Percentiles rank a stretch among this genome's conserved stretches.
These are phyloP conservation scores for Mastacembelus armatus DNA, from an alignment of 2,797 vertebrate species.

Conservation along the genomic window DNA sequence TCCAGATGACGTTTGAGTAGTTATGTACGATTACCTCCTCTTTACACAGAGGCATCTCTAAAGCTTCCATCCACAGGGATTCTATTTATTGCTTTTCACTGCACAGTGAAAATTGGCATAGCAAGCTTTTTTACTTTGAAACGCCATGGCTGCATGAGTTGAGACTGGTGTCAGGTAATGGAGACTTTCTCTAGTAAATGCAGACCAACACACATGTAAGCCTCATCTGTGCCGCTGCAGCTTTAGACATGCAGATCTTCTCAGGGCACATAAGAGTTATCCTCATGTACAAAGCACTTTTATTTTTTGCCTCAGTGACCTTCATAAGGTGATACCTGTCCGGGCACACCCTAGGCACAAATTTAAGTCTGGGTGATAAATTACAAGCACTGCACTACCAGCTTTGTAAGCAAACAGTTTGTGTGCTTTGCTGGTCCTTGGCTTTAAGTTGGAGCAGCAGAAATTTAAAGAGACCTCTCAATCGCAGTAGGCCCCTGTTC, in stretches of 20 bases:
- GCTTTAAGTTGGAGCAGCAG: constrained; percentile 62
- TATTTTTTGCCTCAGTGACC: constrained; percentile 67
- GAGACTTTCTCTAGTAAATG: constrained; percentile 52
- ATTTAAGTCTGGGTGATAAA: constrained; percentile 74
- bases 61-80: constrained; percentile 48
- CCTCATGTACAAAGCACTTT: constrained; percentile 46
- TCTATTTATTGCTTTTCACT: constrained; percentile 55
- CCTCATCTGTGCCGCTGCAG: constrained; percentile 31
- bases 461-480: constrained; percentile 38
- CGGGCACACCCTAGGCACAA: constrained; percentile 53
- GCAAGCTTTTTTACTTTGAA: constrained; percentile 46
- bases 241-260: constrained; percentile 60
- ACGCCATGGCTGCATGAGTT: constrained; percentile 38
- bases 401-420: constrained; percentile 66
- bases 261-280: constrained; percentile 34
- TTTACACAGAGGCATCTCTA: constrained; percentile 59
- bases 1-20: constrained; percentile 67
- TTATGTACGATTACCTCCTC: constrained; percentile 67
- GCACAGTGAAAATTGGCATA: constrained; percentile 41
- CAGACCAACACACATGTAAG: constrained; percentile 50
- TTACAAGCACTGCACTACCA: constrained; percentile 51
- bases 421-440: constrained; percentile 46
- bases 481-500: constrained; percentile 11
- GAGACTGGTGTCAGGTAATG: constrained; percentile 58
- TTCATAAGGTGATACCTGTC: constrained; percentile 62